A percentile compares a stretch with the other conserved stretches of the same genome.
Evolutionary conservation across 2,113 vertebrate species (phyloP).

Genomic region (Cyprinus carpio): DNA sequence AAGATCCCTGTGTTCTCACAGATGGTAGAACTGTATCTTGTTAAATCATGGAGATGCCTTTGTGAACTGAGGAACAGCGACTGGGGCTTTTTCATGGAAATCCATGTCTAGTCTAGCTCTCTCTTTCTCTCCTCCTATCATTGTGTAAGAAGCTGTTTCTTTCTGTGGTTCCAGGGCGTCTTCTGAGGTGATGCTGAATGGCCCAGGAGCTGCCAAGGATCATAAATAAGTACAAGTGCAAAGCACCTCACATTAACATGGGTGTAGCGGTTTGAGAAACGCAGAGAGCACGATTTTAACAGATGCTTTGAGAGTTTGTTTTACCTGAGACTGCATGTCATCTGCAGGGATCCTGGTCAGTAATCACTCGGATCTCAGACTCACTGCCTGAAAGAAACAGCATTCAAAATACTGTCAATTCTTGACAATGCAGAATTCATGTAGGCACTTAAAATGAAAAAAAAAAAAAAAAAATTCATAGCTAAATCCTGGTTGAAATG

Average conservation of each 20-base stretch:
- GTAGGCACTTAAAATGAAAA: too few relatives aligned
- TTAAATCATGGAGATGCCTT: constrained; percentile 57
- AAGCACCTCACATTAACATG: neutral
- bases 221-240: neutral
- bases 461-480: too few relatives aligned
- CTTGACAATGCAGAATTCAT: neutral
- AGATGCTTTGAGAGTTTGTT: neutral
- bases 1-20: constrained; percentile 61
- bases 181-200: constrained; percentile 16
- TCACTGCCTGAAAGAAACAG: constrained; percentile 55
- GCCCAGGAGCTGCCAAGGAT: constrained; percentile 27
- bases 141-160: constrained; percentile 13
- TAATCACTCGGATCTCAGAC: constrained; percentile 49
- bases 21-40: constrained; percentile 62
- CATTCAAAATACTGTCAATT: neutral
- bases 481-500: neutral
- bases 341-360: constrained; percentile 59
- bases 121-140: constrained; percentile 25
- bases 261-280: neutral
- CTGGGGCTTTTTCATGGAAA: constrained; percentile 56
- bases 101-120: constrained; percentile 46
- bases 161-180: constrained; percentile 10
- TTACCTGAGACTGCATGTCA: constrained; percentile 80
- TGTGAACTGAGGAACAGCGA: constrained; percentile 49
- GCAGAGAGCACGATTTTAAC: neutral